Percentiles rank a stretch among this genome's conserved stretches.
phyloP scores from a whole-genome alignment of 2,888 invertebrate species.

The Bugulina stolonifera region DNA sequence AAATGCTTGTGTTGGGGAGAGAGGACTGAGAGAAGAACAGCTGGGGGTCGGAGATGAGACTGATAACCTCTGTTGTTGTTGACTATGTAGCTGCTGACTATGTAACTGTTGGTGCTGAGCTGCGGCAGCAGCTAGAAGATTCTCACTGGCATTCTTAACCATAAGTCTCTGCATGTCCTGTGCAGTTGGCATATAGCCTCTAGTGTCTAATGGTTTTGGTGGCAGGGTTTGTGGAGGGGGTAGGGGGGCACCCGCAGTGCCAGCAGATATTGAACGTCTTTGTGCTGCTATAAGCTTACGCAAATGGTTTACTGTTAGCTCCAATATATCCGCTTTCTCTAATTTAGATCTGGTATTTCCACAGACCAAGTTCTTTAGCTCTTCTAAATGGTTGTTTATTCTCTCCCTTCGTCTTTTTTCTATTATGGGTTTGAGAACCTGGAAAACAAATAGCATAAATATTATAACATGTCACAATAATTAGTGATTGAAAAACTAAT shows the following conservation, averaged over 20 bases:
- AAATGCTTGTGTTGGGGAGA: conserved; percentile 13
- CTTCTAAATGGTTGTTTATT: conserved; percentile 25
- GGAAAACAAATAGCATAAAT: background rate
- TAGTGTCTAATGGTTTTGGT: conserved; percentile 1
- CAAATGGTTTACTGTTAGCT: conserved; percentile 26
- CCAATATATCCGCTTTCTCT: conserved; percentile 26
- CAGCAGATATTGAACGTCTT: conserved; percentile 1
- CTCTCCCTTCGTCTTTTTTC: conserved; percentile 23
- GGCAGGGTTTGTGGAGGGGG: background rate
- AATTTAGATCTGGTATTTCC: conserved; percentile 24
- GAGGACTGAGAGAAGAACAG: conserved; percentile 20
- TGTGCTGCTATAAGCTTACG: conserved; percentile 10
- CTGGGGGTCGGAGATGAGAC: conserved; percentile 11
- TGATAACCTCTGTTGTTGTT: conserved; percentile 6
- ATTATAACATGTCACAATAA: background rate
- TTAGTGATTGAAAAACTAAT: too few species aligned
- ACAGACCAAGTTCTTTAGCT: conserved; percentile 23
- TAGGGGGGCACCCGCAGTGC: background rate
- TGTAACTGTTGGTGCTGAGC: background rate
- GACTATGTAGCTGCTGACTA: background rate
- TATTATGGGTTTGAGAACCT: conserved; percentile 26
- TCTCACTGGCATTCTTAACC: conserved; percentile 19
- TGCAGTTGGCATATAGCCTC: conserved; percentile 1
- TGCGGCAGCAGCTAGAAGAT: conserved; percentile 2
- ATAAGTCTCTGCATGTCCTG: conserved; percentile 25